Evolutionary conservation across 2,113 vertebrate genomes (phyloP).

Genomic region (Amphilophus citrinellus): DNA sequence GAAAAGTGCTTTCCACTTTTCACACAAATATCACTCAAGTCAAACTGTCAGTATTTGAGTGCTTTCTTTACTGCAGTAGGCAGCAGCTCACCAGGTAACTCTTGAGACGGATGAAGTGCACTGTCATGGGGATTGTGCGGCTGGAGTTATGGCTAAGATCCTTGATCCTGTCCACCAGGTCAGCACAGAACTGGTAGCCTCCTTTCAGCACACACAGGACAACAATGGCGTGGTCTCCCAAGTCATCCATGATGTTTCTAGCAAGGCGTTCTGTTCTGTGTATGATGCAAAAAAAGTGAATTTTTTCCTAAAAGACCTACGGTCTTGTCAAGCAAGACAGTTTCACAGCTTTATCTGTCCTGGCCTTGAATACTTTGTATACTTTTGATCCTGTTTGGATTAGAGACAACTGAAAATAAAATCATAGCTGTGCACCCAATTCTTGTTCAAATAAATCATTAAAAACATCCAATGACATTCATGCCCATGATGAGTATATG

Average conservation of each 20-base stretch:
- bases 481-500: no score
- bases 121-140: constrained; percentile 90
- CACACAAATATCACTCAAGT: neutral
- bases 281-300: neutral
- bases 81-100: constrained; percentile 84
- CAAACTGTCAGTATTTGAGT: neutral
- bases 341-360: neutral
- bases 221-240: constrained; percentile 90
- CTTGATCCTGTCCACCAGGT: constrained; percentile 91
- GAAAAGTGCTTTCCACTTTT: constrained; percentile 1
- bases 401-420: no score
- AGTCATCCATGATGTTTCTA: constrained; percentile 91
- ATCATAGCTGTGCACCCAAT: no score
- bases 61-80: no score
- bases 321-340: neutral
- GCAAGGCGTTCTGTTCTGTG: constrained; percentile 90
- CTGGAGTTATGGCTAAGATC: constrained; percentile 89
- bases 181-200: constrained; percentile 92
- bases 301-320: neutral
- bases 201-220: constrained; percentile 93
- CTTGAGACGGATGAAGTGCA: constrained; percentile 93
- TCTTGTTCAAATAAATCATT: no score
- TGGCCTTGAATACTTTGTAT: no score
- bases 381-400: no score
- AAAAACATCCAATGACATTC: no score